Evolutionary conservation across 2,888 invertebrate species (phyloP).

Genomic region (Beris morrisii): DNA sequence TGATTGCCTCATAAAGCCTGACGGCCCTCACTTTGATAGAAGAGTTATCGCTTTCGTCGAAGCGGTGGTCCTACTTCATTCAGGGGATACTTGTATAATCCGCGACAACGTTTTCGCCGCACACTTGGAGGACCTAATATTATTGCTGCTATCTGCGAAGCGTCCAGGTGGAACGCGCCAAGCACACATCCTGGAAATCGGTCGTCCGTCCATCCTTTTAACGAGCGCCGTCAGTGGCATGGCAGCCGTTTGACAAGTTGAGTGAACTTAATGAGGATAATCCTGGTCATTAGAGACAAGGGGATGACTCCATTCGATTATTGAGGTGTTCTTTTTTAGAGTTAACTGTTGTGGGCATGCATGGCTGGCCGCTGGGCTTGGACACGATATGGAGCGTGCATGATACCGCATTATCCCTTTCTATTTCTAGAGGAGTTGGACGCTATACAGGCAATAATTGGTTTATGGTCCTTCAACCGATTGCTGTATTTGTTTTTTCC

Average conservation of each 20-base stretch:
- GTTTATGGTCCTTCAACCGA: too few species aligned
- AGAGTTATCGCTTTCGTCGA: slow-evolving; percentile 1
- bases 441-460: too few species aligned
- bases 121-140: background rate
- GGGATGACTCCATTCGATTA: slow-evolving; percentile 29
- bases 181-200: background rate
- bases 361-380: too few species aligned
- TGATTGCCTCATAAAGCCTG: slow-evolving; percentile 25
- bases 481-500: too few species aligned
- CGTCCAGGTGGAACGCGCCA: too few species aligned
- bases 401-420: too few species aligned
- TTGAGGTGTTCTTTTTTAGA: too few species aligned
- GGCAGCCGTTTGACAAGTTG: slow-evolving; percentile 36
- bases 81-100: too few species aligned
- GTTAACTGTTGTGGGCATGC: too few species aligned
- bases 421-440: too few species aligned
- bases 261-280: slow-evolving; percentile 36
- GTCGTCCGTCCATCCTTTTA: slow-evolving; percentile 5
- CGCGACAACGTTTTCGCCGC: slow-evolving; percentile 8
- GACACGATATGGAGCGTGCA: too few species aligned
- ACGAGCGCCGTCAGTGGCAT: background rate
- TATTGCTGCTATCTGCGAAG: too few species aligned
- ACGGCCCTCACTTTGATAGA: slow-evolving; percentile 33
- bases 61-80: background rate
- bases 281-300: slow-evolving; percentile 33